Evolutionary conservation across 2,797 vertebrate genomes (phyloP).

Genomic region (Mycteria americana): DNA sequence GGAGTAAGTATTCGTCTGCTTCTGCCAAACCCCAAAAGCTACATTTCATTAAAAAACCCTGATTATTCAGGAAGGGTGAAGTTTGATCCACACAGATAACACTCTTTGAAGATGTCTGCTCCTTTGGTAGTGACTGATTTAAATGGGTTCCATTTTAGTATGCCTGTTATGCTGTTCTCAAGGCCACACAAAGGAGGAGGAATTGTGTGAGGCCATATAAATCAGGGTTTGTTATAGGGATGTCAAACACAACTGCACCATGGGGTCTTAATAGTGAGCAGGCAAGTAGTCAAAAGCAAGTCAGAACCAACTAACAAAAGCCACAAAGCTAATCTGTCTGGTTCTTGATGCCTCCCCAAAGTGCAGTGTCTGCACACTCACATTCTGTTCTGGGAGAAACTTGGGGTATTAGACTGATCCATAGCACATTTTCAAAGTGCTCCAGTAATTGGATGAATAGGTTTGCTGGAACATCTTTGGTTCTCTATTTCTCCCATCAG

Average conservation of each 20-base stretch:
- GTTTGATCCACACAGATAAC: constrained; percentile 14
- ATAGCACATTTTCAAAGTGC: constrained; percentile 33
- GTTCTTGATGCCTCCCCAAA: constrained; percentile 17
- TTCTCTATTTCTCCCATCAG: neutral
- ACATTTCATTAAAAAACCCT: neutral
- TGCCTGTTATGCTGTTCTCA: neutral
- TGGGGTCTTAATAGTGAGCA: constrained; percentile 21
- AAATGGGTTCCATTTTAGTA: neutral
- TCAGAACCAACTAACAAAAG: constrained; percentile 34
- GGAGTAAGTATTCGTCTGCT: neutral
- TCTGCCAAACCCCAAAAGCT: constrained; percentile 32
- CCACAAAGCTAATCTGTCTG: constrained; percentile 34
- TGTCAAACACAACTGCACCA: constrained; percentile 1
- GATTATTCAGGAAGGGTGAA: neutral
- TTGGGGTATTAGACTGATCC: neutral
- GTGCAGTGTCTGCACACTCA: constrained; percentile 19
- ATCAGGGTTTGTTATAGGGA: constrained; percentile 14
- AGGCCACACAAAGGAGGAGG: constrained; percentile 9
- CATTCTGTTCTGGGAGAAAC: neutral
- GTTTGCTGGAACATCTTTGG: neutral
- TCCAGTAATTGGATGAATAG: neutral
- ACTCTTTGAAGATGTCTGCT: constrained; percentile 35
- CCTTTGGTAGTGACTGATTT: constrained; percentile 1
- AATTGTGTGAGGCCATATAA: neutral
- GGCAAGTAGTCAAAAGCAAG: constrained; percentile 36